Evolutionary conservation across 2,888 invertebrate genomes (phyloP), one percentile per base, ranked within the genome.

Genomic region (Drosophila buzzatii): DNA sequence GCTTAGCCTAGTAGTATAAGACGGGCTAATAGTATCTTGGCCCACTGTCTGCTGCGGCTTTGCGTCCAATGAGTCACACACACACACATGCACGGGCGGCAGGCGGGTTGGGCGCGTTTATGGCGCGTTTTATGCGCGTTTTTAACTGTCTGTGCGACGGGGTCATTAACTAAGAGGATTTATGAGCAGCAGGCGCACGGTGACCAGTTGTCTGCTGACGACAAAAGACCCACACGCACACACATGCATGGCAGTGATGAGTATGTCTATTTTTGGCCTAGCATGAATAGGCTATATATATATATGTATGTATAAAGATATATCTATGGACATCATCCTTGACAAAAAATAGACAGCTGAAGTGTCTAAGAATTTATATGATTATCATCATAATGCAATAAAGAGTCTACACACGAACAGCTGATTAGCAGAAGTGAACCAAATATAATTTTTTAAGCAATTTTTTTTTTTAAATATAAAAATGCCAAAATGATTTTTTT

Each of bases 101-200:
- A 27, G 18, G 33, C 33, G 51, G 51, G 68, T 44, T 60, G 35
- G 74, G 59, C 68, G 70, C 73, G 85, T 88, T 77, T 85, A 79
- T 71, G 56, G 76, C 79, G 55, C 74, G 76, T 81, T 85, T 87
- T 84, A 88, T 82, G 70, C 68, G 81, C 73, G 71, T 71, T 84
- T 82, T 89, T 86, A 89, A 87, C 88, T 72, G 88, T 77, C 85
- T 82, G 83, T 74, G 61, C 88, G 90, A 90, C 89, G 90, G 80
- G 85, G 85, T 85, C 85, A 85, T 85, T 85, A 85, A 85, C 85
- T 85, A 90, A 77, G 83, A 88, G 89, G 90, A 85, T 85, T 85
- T 90, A 85, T 90, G 88, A 85, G 82, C 77, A 62, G 79, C 81
- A 83, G 58, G 62, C 56, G 49, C 44, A 63, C 80, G 90, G 90